Evolutionary conservation across 2,888 invertebrate species (phyloP).

Genomic region (Caenorhabditis sinica): DNA sequence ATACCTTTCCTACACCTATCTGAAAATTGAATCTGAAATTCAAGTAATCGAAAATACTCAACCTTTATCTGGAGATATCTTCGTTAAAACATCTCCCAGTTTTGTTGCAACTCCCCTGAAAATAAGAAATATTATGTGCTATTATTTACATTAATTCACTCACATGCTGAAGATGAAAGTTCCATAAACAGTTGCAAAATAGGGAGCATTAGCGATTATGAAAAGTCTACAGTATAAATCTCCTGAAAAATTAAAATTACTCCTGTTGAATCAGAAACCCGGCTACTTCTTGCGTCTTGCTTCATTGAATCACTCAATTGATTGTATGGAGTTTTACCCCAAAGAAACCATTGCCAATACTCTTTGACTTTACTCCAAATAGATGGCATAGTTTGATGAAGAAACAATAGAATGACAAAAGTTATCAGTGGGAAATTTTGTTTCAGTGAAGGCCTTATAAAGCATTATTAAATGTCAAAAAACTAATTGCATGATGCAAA

Average conservation of each 20-base stretch:
- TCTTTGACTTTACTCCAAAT: slow-evolving; percentile 50
- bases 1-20: slow-evolving; percentile 16
- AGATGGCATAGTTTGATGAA: slow-evolving; percentile 28
- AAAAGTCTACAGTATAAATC: slow-evolving; percentile 42
- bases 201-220: slow-evolving; percentile 25
- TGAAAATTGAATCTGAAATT: not conserved
- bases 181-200: slow-evolving; percentile 9
- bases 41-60: not conserved
- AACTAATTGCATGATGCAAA: slow-evolving; percentile 36
- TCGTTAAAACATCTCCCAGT: not conserved
- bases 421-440: not conserved
- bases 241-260: slow-evolving; percentile 20
- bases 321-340: slow-evolving; percentile 45
- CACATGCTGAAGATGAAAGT: slow-evolving; percentile 44
- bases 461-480: slow-evolving; percentile 23
- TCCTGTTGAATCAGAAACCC: not conserved
- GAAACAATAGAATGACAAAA: not conserved
- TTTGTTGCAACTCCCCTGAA: slow-evolving; percentile 19
- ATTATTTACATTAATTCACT: not conserved
- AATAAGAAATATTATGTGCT: not conserved
- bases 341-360: slow-evolving; percentile 40
- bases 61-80: slow-evolving; percentile 12
- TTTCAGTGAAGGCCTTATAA: not conserved
- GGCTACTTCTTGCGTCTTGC: slow-evolving; percentile 40
- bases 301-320: slow-evolving; percentile 30